Percentiles rank a stretch among this genome's conserved stretches.
Evolutionary conservation across 2,113 vertebrate species (phyloP).

Genomic region (Chaetura pelagica): DNA sequence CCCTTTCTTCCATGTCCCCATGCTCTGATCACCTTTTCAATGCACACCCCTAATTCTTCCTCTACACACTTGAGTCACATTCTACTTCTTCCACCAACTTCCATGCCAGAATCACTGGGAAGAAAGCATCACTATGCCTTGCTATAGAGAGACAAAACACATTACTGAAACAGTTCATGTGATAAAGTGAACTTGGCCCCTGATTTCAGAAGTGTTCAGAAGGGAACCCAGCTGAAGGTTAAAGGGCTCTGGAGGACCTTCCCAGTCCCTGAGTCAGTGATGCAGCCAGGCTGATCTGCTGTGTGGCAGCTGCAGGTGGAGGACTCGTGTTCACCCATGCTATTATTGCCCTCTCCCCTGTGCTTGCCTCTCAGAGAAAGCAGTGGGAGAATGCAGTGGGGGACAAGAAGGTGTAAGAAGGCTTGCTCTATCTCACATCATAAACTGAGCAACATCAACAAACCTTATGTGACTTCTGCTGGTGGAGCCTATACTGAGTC

Average conservation of each 20-base stretch:
- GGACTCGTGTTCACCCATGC: not conserved
- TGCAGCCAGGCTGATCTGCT: not conserved
- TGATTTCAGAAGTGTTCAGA: not conserved
- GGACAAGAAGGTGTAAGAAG: not conserved
- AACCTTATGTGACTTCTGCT: not conserved
- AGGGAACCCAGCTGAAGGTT: not conserved
- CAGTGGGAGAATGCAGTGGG: not conserved
- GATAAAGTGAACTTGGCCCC: not conserved
- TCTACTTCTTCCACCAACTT: not conserved
- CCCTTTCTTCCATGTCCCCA: not conserved
- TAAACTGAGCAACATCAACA: not conserved
- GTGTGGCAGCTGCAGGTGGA: not conserved
- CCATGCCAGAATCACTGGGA: not conserved
- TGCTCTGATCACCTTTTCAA: not conserved
- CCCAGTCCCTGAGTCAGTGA: not conserved
- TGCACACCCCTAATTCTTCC: not conserved
- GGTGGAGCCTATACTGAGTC: not conserved
- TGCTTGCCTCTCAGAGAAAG: not conserved
- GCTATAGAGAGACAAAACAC: not conserved
- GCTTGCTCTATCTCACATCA: not conserved
- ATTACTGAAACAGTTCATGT: not conserved
- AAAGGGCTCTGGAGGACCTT: not conserved
- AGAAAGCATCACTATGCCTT: not conserved
- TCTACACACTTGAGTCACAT: not conserved
- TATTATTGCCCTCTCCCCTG: not conserved